Evolutionary conservation across 2,888 invertebrate species (phyloP).

Genomic region (Molorchus minor): DNA sequence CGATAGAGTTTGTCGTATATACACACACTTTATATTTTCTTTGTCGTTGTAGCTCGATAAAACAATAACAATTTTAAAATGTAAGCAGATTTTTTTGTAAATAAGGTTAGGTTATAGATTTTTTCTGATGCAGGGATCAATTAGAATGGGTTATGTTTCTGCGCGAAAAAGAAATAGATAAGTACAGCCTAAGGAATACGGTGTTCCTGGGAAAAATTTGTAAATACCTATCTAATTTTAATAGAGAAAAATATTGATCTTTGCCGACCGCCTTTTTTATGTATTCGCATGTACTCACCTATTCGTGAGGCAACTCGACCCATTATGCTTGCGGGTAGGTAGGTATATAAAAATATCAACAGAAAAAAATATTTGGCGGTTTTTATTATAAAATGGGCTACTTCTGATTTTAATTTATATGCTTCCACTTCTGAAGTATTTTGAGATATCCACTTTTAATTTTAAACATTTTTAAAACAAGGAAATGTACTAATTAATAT

Average conservation of each 20-base stretch:
- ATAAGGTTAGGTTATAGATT: conserved; percentile 17
- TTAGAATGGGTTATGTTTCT: conserved; percentile 15
- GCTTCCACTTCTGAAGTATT: too few relatives aligned
- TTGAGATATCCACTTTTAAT: too few relatives aligned
- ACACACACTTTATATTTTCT: conserved; percentile 1
- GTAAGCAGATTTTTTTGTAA: conserved; percentile 6
- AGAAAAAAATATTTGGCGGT: too few relatives aligned
- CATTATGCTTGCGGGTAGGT: too few relatives aligned
- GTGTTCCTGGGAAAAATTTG: neutral
- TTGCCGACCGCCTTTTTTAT: too few relatives aligned
- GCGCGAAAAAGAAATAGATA: conserved; percentile 12
- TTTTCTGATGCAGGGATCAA: conserved; percentile 2
- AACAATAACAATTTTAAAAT: neutral
- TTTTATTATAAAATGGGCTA: too few relatives aligned
- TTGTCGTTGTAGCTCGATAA: neutral
- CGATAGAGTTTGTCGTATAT: conserved; percentile 11
- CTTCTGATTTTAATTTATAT: too few relatives aligned
- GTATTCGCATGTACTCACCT: too few relatives aligned
- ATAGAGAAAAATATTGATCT: neutral
- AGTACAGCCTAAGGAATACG: conserved; percentile 7
- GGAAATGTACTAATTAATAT: too few relatives aligned
- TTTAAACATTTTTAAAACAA: too few relatives aligned
- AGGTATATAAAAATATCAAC: too few relatives aligned
- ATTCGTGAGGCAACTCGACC: too few relatives aligned
- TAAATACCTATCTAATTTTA: neutral